Percentiles rank a stretch among this genome's conserved stretches.
Conservation (phyloP, 2,888 invertebrate species). For the Drosophila villosipedis region DNA sequence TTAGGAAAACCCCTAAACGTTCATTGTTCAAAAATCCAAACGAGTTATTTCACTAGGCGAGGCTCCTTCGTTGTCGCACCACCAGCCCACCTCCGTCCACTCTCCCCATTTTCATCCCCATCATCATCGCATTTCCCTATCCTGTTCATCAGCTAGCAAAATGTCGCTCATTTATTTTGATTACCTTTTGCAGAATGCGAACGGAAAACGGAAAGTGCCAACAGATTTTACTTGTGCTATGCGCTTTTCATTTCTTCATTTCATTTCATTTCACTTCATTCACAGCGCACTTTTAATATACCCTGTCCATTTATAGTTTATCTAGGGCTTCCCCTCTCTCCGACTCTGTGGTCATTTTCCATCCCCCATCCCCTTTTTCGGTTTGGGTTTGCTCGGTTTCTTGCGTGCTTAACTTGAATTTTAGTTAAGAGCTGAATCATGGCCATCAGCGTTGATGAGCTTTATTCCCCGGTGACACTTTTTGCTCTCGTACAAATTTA, state of each 20-base stretch:
- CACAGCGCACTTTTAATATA: conserved; percentile 54
- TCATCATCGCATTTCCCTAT: conserved; percentile 51
- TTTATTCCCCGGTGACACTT: conserved; percentile 79
- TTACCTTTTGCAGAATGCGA: conserved; percentile 63
- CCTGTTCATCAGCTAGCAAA: conserved; percentile 68
- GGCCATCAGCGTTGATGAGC: conserved; percentile 80
- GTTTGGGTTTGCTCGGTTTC: conserved; percentile 17
- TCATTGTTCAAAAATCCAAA: conserved; percentile 59
- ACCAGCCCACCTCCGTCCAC: neutral
- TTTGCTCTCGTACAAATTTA: conserved; percentile 72
- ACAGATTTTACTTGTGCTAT: conserved; percentile 61
- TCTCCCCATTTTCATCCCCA: neutral
- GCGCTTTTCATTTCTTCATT: conserved; percentile 40
- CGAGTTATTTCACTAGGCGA: conserved; percentile 62
- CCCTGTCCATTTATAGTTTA: conserved; percentile 54
- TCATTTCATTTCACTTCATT: conserved; percentile 47
- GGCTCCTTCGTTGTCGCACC: neutral
- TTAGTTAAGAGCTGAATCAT: conserved; percentile 76
- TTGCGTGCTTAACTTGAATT: conserved; percentile 53
- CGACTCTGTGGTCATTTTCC: conserved; percentile 6
- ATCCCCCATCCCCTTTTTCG: neutral
- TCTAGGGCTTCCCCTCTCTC: conserved; percentile 5
- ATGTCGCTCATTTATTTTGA: conserved; percentile 79
- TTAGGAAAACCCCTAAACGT: conserved; percentile 53
- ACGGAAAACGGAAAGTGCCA: conserved; percentile 42